These are phyloP conservation scores for Troides helena DNA, from an alignment of 2,888 invertebrate species.

Conservation along the genomic window DNA sequence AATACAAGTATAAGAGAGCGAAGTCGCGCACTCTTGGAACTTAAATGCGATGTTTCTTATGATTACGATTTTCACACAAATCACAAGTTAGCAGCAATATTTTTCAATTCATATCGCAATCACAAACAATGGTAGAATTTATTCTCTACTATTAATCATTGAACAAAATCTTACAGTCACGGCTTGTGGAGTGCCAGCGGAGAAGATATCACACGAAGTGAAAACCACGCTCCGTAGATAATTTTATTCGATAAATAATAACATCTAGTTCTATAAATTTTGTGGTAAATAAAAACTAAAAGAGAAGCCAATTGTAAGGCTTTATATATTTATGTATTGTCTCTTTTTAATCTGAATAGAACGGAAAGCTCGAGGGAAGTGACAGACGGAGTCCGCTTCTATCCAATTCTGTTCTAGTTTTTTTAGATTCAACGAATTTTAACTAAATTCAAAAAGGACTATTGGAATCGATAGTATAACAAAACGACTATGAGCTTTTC, in stretches of 20 bases:
- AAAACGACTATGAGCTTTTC: neutral
- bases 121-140: slow-evolving; percentile 21
- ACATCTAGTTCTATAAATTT: neutral
- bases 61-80: slow-evolving; percentile 16
- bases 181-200: slow-evolving; percentile 6
- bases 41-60: neutral
- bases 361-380: neutral
- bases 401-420: slow-evolving; percentile 6
- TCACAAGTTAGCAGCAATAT: slow-evolving; percentile 26
- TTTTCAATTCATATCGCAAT: slow-evolving; percentile 20
- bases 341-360: neutral
- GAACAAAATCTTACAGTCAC: slow-evolving; percentile 24
- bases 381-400: slow-evolving; percentile 4
- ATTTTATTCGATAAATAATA: slow-evolving; percentile 1
- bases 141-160: slow-evolving; percentile 23
- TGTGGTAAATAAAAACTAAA: neutral
- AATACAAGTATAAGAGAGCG: neutral
- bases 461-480: slow-evolving; percentile 7
- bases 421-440: slow-evolving; percentile 3
- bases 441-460: slow-evolving; percentile 13
- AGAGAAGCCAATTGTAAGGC: neutral
- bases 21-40: neutral
- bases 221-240: slow-evolving; percentile 14
- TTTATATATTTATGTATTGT: neutral
- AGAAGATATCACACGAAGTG: slow-evolving; percentile 25